These are phyloP conservation scores for Lepidonotus clava DNA, from an alignment of 2,888 invertebrate species.

Conservation along the genomic window DNA sequence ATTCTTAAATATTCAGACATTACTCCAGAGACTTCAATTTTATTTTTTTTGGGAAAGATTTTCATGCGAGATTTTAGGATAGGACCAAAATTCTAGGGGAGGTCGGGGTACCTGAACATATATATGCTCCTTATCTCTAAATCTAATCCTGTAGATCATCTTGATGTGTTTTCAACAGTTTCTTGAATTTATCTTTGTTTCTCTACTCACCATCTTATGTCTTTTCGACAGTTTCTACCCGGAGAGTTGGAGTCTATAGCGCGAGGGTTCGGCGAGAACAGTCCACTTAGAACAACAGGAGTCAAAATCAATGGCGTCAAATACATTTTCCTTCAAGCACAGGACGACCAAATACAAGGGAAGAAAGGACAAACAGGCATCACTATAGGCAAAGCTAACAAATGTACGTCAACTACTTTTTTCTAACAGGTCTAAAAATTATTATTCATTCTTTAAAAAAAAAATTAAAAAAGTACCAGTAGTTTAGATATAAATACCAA, in stretches of 20 bases:
- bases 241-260: neutral
- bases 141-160: neutral
- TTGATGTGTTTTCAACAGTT: neutral
- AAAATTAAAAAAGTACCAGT: no score
- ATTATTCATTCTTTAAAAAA: no score
- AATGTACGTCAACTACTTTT: neutral
- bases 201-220: neutral
- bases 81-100: no score
- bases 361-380: neutral
- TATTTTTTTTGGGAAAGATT: no score
- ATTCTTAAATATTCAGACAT: no score
- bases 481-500: no score
- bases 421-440: neutral
- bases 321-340: conserved; percentile 17
- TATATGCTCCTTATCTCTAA: neutral
- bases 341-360: neutral
- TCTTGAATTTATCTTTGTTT: neutral
- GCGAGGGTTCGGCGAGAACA: neutral
- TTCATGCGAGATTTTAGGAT: no score
- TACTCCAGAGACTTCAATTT: no score
- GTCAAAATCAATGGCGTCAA: neutral
- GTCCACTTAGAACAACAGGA: neutral
- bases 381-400: neutral
- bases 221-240: neutral
- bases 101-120: neutral